phyloP scores from a whole-genome alignment of 2,113 vertebrate genomes.

The Odobenus rosmarus region DNA sequence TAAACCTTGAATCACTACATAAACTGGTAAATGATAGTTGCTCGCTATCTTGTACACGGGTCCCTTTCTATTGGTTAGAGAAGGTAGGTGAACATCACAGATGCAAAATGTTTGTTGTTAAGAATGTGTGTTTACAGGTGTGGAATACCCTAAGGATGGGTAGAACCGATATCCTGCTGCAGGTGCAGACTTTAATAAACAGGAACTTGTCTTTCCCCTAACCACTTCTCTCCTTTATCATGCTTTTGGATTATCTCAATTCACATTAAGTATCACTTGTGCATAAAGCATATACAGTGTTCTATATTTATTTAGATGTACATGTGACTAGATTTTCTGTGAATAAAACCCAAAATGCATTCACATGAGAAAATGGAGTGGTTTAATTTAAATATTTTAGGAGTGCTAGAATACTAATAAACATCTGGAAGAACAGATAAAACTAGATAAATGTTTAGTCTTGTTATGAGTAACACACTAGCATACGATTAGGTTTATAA shows the following conservation, averaged over 20 bases:
- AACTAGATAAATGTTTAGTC: conserved; percentile 87
- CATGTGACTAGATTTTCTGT: conserved; percentile 67
- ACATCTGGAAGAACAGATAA: conserved; percentile 87
- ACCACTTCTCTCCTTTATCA: conserved; percentile 78
- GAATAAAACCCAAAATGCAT: conserved; percentile 78
- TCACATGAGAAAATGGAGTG: conserved; percentile 75
- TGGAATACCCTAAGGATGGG: conserved; percentile 70
- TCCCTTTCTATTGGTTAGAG: conserved; percentile 67
- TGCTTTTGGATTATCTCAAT: conserved; percentile 74
- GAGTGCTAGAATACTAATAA: conserved; percentile 82
- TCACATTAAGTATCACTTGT: conserved; percentile 77
- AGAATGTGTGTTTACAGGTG: conserved; percentile 80
- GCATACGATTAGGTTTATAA: conserved; percentile 87
- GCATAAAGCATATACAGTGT: conserved; percentile 72
- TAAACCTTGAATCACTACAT: conserved; percentile 51
- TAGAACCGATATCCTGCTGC: conserved; percentile 67
- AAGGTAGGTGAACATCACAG: conserved; percentile 63
- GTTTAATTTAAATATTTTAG: conserved; percentile 82
- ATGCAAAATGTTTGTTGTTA: conserved; percentile 78
- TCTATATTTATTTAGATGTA: conserved; percentile 69
- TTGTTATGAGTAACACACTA: conserved; percentile 87
- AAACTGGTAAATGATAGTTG: conserved; percentile 66
- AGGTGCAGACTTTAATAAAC: conserved; percentile 78
- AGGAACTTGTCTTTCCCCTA: conserved; percentile 80
- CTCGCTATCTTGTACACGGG: conserved; percentile 57